phyloP scores from a whole-genome alignment of 2,888 invertebrate genomes.

The Brachynemurus nebulosus region DNA sequence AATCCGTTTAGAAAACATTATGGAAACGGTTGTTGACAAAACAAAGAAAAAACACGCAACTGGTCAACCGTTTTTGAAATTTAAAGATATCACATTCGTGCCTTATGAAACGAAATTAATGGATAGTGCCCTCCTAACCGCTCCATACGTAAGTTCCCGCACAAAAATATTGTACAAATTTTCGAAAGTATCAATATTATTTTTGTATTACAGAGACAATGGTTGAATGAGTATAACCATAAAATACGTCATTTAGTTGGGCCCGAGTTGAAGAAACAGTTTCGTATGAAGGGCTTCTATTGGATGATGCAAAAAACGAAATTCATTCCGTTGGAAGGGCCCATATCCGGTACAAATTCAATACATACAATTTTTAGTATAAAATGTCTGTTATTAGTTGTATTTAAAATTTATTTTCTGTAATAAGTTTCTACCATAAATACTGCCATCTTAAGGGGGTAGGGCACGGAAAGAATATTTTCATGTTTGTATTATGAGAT shows the following conservation, averaged over 20 bases:
- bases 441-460: too few relatives aligned
- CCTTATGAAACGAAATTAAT: conserved; percentile 82
- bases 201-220: conserved; percentile 44
- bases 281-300: conserved; percentile 54
- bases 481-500: too few relatives aligned
- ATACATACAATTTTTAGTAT: background rate
- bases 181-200: background rate
- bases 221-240: conserved; percentile 68
- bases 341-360: conserved; percentile 2
- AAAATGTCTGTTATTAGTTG: too few relatives aligned
- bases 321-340: conserved; percentile 43
- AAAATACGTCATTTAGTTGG: conserved; percentile 59
- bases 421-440: background rate
- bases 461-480: too few relatives aligned
- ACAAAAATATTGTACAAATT: background rate
- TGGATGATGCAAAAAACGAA: conserved; percentile 78
- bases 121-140: conserved; percentile 56
- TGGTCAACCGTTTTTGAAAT: conserved; percentile 49
- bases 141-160: conserved; percentile 53
- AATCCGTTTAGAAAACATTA: conserved; percentile 71
- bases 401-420: too few relatives aligned
- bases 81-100: conserved; percentile 69
- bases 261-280: conserved; percentile 53
- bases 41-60: conserved; percentile 33
- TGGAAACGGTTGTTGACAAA: conserved; percentile 48